Percentiles rank a stretch among this genome's conserved stretches.
Evolutionary conservation across 2,797 vertebrate species (phyloP).

Genomic region (Carduelis carduelis): DNA sequence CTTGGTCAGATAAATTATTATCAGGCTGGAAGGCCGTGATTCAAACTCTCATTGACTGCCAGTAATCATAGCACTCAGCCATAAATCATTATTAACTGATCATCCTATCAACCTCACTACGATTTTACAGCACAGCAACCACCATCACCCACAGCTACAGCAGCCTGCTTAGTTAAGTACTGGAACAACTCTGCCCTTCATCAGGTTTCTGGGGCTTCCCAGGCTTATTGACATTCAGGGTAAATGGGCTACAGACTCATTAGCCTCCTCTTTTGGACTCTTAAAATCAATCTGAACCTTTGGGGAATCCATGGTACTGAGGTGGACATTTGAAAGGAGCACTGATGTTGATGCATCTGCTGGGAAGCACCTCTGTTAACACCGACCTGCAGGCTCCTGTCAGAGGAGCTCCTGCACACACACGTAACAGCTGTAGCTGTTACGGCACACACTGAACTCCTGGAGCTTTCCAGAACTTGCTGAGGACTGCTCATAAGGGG

Average conservation of each 20-base stretch:
- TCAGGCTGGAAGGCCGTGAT: not conserved
- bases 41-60: not conserved
- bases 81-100: not conserved
- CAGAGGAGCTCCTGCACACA: not conserved
- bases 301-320: not conserved
- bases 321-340: not conserved
- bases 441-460: not conserved
- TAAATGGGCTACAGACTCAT: not conserved
- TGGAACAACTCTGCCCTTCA: not conserved
- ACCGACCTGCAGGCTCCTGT: not conserved
- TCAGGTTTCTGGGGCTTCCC: not conserved
- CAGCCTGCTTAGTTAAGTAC: not conserved
- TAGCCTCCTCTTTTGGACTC: not conserved
- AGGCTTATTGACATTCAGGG: not conserved
- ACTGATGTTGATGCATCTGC: not conserved
- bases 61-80: not conserved
- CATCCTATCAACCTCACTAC: not conserved
- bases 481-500: not conserved
- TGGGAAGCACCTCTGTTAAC: not conserved
- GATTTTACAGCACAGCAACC: not conserved
- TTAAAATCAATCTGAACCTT: not conserved
- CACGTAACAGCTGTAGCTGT: not conserved
- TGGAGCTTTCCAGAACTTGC: not conserved
- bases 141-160: not conserved
- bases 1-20: not conserved